A percentile compares a stretch with the other conserved stretches of the same genome.
Conservation (phyloP, 2,888 invertebrate species). For the Phyllotreta cruciferae region DNA sequence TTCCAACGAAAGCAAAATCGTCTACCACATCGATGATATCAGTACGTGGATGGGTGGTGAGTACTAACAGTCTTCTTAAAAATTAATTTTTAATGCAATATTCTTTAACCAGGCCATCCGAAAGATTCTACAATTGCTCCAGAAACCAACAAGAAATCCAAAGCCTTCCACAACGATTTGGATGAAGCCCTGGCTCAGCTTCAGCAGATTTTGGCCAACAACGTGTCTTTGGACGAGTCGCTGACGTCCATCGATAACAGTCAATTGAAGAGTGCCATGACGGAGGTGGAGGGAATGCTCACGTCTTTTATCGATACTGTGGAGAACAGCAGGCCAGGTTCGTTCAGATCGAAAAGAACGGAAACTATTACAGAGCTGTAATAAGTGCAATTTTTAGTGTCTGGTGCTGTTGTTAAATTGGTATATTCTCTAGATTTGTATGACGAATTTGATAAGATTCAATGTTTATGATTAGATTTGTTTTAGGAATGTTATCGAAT, state of each 20-base stretch:
- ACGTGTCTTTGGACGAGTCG: constrained; percentile 68
- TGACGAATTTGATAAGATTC: no score
- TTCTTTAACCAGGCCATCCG: constrained; percentile 28
- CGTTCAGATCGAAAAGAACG: constrained; percentile 40
- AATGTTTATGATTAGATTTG: no score
- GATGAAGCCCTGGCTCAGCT: constrained; percentile 74
- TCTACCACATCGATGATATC: constrained; percentile 66
- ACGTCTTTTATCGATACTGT: constrained; percentile 73
- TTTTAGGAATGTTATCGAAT: no score
- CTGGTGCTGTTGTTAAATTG: no score
- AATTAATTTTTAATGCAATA: background rate
- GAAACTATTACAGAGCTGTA: background rate
- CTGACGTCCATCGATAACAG: constrained; percentile 69
- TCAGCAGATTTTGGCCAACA: constrained; percentile 74
- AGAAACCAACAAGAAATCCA: constrained; percentile 41
- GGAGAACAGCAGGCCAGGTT: constrained; percentile 64
- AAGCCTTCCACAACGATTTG: constrained; percentile 69
- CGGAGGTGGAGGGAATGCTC: constrained; percentile 74
- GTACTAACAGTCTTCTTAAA: background rate
- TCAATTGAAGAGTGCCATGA: constrained; percentile 72
- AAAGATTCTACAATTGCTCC: constrained; percentile 12
- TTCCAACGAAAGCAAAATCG: constrained; percentile 15
- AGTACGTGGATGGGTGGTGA: constrained; percentile 73
- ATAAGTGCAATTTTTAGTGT: background rate
- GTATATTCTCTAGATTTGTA: no score